These are phyloP conservation scores for Coluber constrictor DNA, from an alignment of 2,797 vertebrate species.

Conservation along the genomic window DNA sequence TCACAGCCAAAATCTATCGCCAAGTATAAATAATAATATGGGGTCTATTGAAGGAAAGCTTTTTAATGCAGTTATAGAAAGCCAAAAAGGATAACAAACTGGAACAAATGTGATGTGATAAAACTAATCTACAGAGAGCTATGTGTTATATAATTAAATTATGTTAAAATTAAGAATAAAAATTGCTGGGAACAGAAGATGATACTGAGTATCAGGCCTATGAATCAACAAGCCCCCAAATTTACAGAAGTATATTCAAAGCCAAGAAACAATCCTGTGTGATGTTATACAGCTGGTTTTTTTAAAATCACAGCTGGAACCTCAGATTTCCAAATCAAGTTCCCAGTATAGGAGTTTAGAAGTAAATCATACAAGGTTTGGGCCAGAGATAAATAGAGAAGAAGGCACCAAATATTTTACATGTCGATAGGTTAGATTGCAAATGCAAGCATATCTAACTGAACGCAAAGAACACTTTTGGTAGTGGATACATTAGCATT, in stretches of 20 bases:
- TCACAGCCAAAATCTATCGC: neutral
- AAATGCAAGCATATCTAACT: slow-evolving; percentile 13
- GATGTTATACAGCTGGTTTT: neutral
- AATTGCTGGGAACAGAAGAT: neutral
- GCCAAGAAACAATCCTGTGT: neutral
- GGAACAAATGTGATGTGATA: neutral
- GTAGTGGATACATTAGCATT: slow-evolving; percentile 12
- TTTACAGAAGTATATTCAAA: neutral
- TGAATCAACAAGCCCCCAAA: neutral
- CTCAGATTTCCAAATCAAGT: neutral
- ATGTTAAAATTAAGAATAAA: neutral
- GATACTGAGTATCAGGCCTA: neutral
- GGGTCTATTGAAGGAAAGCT: slow-evolving; percentile 7
- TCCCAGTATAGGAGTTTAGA: neutral
- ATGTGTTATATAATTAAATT: neutral
- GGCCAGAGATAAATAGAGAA: slow-evolving; percentile 9
- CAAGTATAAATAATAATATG: neutral
- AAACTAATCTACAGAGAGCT: neutral
- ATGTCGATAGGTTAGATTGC: neutral
- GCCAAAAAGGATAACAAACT: neutral
- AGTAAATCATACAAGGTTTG: neutral
- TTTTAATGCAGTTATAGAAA: slow-evolving; percentile 5
- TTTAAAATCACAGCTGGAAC: neutral
- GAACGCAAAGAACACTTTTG: slow-evolving; percentile 13
- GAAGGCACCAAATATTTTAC: slow-evolving; percentile 17